Percentiles rank a stretch among this genome's conserved stretches.
phyloP scores from a whole-genome alignment of 2,888 invertebrate genomes.

The Platerodrilus igneus region DNA sequence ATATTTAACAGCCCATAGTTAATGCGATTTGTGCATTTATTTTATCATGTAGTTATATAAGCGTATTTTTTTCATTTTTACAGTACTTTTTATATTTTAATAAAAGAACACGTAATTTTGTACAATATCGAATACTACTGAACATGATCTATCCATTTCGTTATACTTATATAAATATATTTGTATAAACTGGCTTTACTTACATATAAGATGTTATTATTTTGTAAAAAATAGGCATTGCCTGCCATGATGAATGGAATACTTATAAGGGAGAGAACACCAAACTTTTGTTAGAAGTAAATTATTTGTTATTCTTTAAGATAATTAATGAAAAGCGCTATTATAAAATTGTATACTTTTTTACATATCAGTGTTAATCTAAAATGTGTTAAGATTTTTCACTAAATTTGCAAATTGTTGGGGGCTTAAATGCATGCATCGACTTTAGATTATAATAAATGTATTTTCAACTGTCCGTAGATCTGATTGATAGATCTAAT shows the following conservation, averaged over 20 bases:
- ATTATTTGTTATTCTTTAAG: slow-evolving; percentile 10
- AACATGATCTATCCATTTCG: too few species aligned
- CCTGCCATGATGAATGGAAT: slow-evolving; percentile 20
- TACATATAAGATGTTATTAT: slow-evolving; percentile 12
- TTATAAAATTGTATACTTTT: slow-evolving; percentile 20
- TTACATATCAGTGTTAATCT: slow-evolving; percentile 22
- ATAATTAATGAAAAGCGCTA: too few species aligned
- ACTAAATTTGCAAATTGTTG: slow-evolving; percentile 8
- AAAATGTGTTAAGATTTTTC: slow-evolving; percentile 8
- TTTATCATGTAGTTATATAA: too few species aligned
- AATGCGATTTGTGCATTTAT: too few species aligned
- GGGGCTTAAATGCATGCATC: slow-evolving; percentile 7
- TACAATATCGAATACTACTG: too few species aligned
- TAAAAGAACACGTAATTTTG: too few species aligned
- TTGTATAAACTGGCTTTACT: slow-evolving; percentile 12
- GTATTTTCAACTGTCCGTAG: slow-evolving; percentile 24
- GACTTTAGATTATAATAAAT: slow-evolving; percentile 14
- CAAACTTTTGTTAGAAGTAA: slow-evolving; percentile 20
- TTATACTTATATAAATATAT: too few species aligned
- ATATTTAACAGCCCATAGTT: too few species aligned
- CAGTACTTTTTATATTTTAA: too few species aligned
- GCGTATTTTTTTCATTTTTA: too few species aligned
- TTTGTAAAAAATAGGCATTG: slow-evolving; percentile 20
- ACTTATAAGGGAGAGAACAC: slow-evolving; percentile 23
- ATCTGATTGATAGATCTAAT: slow-evolving; percentile 20